A percentile compares a stretch with the other conserved stretches of the same genome.
Evolutionary conservation across 1,140 invertebrate genomes (phyloP).

Genomic region (Bilobella aurantiaca): DNA sequence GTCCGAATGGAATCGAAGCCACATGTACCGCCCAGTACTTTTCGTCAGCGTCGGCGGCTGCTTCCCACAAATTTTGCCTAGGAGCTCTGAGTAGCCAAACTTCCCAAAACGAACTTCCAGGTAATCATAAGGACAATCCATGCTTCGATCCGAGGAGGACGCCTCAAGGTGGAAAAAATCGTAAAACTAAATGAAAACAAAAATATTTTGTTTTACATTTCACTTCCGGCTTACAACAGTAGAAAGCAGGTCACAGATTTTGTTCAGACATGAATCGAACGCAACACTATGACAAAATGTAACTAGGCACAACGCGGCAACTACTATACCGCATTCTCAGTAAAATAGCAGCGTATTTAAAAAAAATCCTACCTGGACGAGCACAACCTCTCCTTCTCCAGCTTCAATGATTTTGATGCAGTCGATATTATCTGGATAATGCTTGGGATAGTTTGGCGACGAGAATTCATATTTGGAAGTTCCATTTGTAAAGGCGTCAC

Average conservation of each 20-base stretch:
- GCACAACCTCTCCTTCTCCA: background rate
- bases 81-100: constrained; percentile 64
- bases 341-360: too few species aligned
- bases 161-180: constrained; percentile 66
- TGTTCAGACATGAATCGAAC: too few species aligned
- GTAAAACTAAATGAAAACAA: constrained; percentile 60
- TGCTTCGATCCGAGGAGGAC: constrained; percentile 40
- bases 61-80: constrained; percentile 60
- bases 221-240: too few species aligned
- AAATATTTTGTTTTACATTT: constrained; percentile 3
- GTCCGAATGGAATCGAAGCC: constrained; percentile 74
- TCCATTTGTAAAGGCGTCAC: constrained; percentile 18
- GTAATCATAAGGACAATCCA: constrained; percentile 68
- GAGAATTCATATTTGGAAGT: constrained; percentile 49
- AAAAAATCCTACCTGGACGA: background rate
- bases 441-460: constrained; percentile 58
- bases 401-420: constrained; percentile 52
- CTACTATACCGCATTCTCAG: too few species aligned
- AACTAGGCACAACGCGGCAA: too few species aligned
- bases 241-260: too few species aligned
- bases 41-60: constrained; percentile 65
- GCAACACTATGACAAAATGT: background rate
- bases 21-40: constrained; percentile 63
- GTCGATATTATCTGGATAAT: constrained; percentile 59
- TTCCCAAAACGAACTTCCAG: constrained; percentile 72